Evolutionary conservation across 1,140 invertebrate species (phyloP).

Genomic region (Papilio glaucus): DNA sequence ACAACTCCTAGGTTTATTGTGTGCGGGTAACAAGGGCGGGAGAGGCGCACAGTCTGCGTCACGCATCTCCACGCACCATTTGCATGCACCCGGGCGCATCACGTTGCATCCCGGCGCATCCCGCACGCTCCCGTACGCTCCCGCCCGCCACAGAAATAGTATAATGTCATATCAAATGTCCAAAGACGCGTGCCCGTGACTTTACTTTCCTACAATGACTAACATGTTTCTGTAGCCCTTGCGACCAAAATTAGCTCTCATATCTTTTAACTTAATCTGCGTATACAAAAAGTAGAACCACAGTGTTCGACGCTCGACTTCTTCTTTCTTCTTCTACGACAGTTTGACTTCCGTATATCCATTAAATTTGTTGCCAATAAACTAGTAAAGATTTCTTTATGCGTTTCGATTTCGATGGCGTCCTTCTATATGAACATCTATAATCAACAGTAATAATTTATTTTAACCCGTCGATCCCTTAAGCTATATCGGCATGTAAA

Average conservation of each 20-base stretch:
- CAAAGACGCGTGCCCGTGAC: conserved; percentile 63
- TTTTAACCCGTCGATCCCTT: too few species aligned
- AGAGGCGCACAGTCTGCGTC: conserved; percentile 61
- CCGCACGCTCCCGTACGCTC: conserved; percentile 44
- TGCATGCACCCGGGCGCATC: conserved; percentile 75
- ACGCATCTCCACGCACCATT: conserved; percentile 81
- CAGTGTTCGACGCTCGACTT: neutral
- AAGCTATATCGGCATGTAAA: neutral
- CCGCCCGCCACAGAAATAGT: conserved; percentile 69
- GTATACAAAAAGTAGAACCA: neutral
- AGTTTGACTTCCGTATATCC: too few species aligned
- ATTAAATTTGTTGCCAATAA: too few species aligned
- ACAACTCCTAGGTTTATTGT: conserved; percentile 51
- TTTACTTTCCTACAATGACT: conserved; percentile 28
- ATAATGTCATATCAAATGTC: conserved; percentile 80
- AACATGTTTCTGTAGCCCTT: neutral
- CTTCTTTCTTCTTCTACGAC: too few species aligned
- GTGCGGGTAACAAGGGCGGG: conserved; percentile 65
- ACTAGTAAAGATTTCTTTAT: too few species aligned
- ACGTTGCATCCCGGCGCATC: conserved; percentile 58
- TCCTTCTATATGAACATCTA: too few species aligned
- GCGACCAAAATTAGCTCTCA: neutral
- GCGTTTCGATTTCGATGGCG: too few species aligned
- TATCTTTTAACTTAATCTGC: conserved; percentile 3
- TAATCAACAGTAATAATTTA: too few species aligned